Evolutionary conservation across 2,888 invertebrate genomes (phyloP).

Genomic region (Blastobasis adustella): DNA sequence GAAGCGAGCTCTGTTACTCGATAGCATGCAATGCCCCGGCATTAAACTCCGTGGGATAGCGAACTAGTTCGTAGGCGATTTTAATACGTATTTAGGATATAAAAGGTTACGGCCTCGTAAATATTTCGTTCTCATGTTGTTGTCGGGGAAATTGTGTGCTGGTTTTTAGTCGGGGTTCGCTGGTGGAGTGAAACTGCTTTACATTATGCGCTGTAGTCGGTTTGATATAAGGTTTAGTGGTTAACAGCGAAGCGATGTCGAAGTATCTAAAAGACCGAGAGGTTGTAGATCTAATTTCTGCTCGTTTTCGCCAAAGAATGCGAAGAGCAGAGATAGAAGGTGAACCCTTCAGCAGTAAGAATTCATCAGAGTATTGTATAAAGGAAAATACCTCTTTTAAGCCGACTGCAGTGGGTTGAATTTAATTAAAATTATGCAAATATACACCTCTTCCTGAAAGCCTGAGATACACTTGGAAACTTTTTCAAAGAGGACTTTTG

Average conservation of each 20-base stretch:
- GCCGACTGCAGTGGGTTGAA: not conserved
- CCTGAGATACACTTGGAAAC: no score
- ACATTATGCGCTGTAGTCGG: no score
- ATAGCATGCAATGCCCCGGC: slow-evolving; percentile 2
- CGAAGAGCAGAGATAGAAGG: not conserved
- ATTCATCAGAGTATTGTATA: not conserved
- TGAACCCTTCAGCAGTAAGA: not conserved
- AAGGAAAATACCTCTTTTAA: not conserved
- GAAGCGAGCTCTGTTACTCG: slow-evolving; percentile 4
- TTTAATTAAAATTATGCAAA: slow-evolving; percentile 14
- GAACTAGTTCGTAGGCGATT: not conserved
- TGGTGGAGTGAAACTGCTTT: no score
- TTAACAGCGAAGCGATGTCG: no score
- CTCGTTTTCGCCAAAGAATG: no score
- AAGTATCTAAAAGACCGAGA: not conserved
- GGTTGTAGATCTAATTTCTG: not conserved
- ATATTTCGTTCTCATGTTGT: no score
- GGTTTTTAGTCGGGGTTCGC: no score
- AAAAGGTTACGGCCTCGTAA: no score
- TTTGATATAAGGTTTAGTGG: no score
- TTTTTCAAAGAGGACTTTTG: no score
- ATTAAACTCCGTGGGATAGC: slow-evolving; percentile 3
- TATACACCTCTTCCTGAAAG: not conserved
- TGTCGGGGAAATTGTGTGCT: no score
- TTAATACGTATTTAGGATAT: not conserved